Conservation (phyloP, 2,113 vertebrate genomes). For the Gracilinanus agilis region DNA sequence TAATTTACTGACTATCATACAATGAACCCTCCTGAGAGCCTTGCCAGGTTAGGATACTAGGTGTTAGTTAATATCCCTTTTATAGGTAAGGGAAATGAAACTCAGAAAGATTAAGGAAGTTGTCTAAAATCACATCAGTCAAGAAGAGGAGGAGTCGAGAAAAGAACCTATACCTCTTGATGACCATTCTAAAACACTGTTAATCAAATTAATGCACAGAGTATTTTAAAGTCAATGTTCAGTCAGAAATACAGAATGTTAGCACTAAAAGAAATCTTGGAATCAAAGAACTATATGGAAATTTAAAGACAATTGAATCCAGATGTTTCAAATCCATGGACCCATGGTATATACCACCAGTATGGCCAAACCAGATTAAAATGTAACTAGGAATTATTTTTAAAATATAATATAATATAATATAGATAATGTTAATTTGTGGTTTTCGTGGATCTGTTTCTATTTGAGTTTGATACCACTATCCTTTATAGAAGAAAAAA, state of each 20-base stretch:
- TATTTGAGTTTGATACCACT: background rate
- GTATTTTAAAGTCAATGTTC: slow-evolving; percentile 3
- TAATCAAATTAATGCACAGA: background rate
- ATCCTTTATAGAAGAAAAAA: slow-evolving; percentile 47
- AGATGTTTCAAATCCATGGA: background rate
- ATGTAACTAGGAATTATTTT: background rate
- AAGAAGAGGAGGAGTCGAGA: slow-evolving; percentile 1
- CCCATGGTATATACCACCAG: background rate
- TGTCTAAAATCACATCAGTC: background rate
- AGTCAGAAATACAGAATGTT: background rate
- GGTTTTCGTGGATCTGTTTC: background rate
- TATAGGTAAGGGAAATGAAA: slow-evolving; percentile 17
- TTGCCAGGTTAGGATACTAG: background rate
- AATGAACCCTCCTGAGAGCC: slow-evolving; percentile 33
- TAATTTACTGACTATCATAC: slow-evolving; percentile 37
- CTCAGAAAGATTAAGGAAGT: slow-evolving; percentile 31
- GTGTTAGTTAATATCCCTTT: background rate
- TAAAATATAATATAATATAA: background rate
- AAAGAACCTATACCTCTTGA: background rate
- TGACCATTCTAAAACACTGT: background rate
- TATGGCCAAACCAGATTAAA: background rate
- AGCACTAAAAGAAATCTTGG: slow-evolving; percentile 11
- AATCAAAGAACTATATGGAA: background rate
- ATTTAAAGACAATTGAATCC: background rate
- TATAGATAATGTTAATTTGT: background rate